Evolutionary conservation across 2,888 invertebrate species (phyloP).

Genomic region (Emesis furor): DNA sequence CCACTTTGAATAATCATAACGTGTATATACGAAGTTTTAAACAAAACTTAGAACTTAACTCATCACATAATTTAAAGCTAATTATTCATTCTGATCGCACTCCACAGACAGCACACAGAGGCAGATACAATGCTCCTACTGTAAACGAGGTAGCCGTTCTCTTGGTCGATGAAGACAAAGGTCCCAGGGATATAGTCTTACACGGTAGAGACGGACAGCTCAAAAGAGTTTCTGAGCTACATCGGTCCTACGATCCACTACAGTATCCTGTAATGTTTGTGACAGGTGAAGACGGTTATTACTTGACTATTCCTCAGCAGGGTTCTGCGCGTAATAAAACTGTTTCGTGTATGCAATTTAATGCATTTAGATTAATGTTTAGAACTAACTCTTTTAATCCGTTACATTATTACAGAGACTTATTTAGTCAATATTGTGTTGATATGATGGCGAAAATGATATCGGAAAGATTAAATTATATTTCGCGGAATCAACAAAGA

Average conservation of each 20-base stretch:
- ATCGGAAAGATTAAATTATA: constrained; percentile 77
- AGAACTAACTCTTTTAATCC: constrained; percentile 21
- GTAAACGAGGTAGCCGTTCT: constrained; percentile 76
- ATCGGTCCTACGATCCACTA: constrained; percentile 79
- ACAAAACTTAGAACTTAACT: neutral
- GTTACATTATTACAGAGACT: constrained; percentile 28
- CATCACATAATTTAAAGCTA: constrained; percentile 20
- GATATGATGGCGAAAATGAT: constrained; percentile 77
- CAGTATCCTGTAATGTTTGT: constrained; percentile 81
- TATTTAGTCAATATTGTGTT: constrained; percentile 61
- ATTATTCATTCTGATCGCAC: constrained; percentile 76
- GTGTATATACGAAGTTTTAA: constrained; percentile 72
- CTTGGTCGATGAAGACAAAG: constrained; percentile 67
- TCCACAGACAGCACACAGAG: constrained; percentile 76
- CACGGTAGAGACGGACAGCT: constrained; percentile 71
- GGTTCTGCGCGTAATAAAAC: constrained; percentile 64
- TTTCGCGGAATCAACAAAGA: constrained; percentile 78
- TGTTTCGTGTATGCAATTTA: constrained; percentile 74
- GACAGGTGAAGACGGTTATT: constrained; percentile 76
- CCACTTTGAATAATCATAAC: constrained; percentile 76
- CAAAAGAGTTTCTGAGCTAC: constrained; percentile 77
- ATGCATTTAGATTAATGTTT: constrained; percentile 51
- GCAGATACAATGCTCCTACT: constrained; percentile 75
- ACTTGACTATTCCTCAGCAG: constrained; percentile 72
- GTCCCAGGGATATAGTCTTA: constrained; percentile 74